These are phyloP conservation scores for Falco cherrug DNA, from an alignment of 2,797 vertebrate genomes.

Conservation along the genomic window DNA sequence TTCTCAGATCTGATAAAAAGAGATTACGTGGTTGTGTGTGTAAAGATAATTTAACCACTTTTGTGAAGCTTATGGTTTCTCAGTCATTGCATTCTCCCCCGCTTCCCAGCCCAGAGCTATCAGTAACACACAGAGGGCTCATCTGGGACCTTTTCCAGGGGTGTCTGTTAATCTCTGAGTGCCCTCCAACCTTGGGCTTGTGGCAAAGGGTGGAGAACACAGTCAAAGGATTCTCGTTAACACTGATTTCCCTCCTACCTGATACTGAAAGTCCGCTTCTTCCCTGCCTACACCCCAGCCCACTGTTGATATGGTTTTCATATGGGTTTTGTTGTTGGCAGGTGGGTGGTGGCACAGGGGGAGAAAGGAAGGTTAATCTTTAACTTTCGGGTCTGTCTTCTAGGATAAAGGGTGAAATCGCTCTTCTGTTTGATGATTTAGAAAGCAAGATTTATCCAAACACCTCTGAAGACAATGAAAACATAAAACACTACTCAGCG, in stretches of 20 bases:
- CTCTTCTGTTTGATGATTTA: background rate
- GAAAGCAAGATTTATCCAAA: background rate
- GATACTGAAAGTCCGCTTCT: background rate
- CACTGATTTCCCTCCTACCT: background rate
- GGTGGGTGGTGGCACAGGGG: rapidly evolving
- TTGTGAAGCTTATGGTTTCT: background rate
- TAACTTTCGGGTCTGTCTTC: background rate
- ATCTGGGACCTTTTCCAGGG: background rate
- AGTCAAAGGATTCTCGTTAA: background rate
- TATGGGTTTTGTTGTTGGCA: background rate
- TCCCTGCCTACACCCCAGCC: background rate
- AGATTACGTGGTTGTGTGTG: background rate
- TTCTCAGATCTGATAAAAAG: conserved; percentile 47
- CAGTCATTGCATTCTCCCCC: background rate
- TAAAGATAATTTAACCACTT: background rate
- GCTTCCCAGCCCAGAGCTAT: background rate
- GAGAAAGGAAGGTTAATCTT: background rate
- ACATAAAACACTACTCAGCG: background rate
- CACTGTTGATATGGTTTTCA: background rate
- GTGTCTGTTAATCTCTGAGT: background rate
- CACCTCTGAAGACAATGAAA: background rate
- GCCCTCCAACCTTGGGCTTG: background rate
- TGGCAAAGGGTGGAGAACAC: background rate
- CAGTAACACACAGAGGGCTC: background rate
- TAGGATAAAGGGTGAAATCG: background rate